These are phyloP conservation scores for Sarcophaga peregrina DNA, from an alignment of 1,140 invertebrate genomes.

Conservation along the genomic window DNA sequence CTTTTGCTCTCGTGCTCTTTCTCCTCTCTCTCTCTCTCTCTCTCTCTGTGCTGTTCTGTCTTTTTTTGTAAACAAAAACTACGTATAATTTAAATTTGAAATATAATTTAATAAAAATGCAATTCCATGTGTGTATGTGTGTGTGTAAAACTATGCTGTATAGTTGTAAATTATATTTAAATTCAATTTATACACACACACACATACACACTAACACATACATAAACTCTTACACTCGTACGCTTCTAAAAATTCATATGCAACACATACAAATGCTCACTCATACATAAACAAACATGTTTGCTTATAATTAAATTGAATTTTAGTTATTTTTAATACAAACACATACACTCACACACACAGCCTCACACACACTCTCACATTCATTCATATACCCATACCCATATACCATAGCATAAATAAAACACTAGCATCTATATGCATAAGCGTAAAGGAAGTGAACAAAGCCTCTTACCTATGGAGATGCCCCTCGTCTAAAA, in stretches of 20 bases:
- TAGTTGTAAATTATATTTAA: conserved; percentile 6
- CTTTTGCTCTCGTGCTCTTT: too few species aligned
- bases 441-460: too few species aligned
- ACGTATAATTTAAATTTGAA: conserved; percentile 6
- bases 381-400: too few species aligned
- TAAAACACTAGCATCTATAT: too few species aligned
- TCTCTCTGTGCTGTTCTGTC: too few species aligned
- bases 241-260: neutral
- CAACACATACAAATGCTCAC: too few species aligned
- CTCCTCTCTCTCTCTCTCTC: too few species aligned
- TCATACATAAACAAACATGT: neutral
- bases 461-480: too few species aligned
- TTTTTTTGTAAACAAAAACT: too few species aligned
- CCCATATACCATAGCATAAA: too few species aligned
- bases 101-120: neutral
- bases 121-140: neutral
- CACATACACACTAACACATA: neutral
- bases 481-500: too few species aligned
- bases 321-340: conserved; percentile 15
- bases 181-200: neutral
- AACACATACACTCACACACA: neutral
- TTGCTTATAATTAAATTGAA: conserved; percentile 12
- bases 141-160: too few species aligned
- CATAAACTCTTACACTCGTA: neutral
- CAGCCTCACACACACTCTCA: neutral